Conservation (phyloP, 2,888 invertebrate genomes). For the Eilema depressum region DNA sequence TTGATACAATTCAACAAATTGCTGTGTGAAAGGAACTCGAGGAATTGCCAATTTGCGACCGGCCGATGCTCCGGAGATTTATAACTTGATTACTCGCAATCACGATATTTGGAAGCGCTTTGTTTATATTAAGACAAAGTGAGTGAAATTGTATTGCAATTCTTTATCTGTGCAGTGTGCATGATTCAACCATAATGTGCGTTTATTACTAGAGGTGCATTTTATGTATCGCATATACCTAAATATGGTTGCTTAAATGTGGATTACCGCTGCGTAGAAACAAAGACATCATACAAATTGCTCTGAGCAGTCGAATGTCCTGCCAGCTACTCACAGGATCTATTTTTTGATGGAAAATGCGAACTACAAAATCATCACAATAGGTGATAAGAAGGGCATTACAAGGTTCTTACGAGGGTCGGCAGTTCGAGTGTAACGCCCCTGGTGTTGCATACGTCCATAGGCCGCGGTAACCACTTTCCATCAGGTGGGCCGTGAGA, state of each 20-base stretch:
- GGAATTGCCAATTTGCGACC: conserved; percentile 33
- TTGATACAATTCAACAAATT: conserved; percentile 40
- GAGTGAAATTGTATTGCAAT: background rate
- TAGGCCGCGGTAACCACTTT: too few relatives aligned
- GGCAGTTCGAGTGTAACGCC: too few relatives aligned
- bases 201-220: background rate
- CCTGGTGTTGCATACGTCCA: too few relatives aligned
- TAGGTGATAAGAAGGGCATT: too few relatives aligned
- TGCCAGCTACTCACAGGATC: too few relatives aligned
- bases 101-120: conserved; percentile 12
- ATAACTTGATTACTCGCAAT: conserved; percentile 19
- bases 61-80: background rate
- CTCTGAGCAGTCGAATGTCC: too few relatives aligned
- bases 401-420: too few relatives aligned
- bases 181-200: background rate
- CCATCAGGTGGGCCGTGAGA: too few relatives aligned
- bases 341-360: too few relatives aligned
- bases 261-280: too few relatives aligned
- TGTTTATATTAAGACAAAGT: conserved; percentile 13
- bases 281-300: too few relatives aligned
- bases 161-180: background rate
- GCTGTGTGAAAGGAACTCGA: conserved; percentile 40
- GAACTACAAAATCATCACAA: too few relatives aligned
- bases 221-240: background rate
- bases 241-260: background rate